Evolutionary conservation across 2,113 vertebrate species (phyloP), one percentile per base, ranked within the genome.

Genomic region (Pelusios castaneus): DNA sequence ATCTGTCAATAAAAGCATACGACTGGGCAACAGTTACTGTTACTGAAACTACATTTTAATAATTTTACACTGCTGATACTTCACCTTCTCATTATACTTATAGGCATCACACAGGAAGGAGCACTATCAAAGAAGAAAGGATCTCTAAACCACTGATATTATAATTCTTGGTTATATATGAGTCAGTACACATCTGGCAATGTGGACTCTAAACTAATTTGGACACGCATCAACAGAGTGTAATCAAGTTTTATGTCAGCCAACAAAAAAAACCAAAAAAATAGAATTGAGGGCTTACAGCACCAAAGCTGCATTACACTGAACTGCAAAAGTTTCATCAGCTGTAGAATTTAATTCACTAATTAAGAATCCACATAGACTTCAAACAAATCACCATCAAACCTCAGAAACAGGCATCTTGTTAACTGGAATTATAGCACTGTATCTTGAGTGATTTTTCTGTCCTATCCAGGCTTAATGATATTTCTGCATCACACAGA

Each of bases 151-250:
- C 76, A 84, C 38, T 58, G 51, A 87, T 52, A 75, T 9, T 58
- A 82, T 80, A 63, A 31, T 78, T 49, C 24, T 49, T 91, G n/a
- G 67, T 55, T 87, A 55, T 78, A 84, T 56, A 93, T 89, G 84
- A 93, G 80, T 88, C 88, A 84, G 88, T 90, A 82, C 76, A 76
- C 81, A 94, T 93, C 56, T 77, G 83, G 45, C 88, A 10, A 1
- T 82, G 51, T 91, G 70, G 85, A 91, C 54, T 88, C 79, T 89
- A 96, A 95, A 95, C 91, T 93, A 89, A 92, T 38, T 38, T 82
- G 84, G 82, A 88, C 92, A 92, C 91, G 88, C 54, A 91, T 90
- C 80, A 87, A 81, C 85, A 38, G 58, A 17, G 54, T 85, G 75
- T 84, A 84, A 96, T 91, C 87, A 88, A 49, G 27, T 88, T 94